These are phyloP conservation scores for Cataglyphis rosenhaueri DNA, from an alignment of 2,888 invertebrate species.

Conservation along the genomic window DNA sequence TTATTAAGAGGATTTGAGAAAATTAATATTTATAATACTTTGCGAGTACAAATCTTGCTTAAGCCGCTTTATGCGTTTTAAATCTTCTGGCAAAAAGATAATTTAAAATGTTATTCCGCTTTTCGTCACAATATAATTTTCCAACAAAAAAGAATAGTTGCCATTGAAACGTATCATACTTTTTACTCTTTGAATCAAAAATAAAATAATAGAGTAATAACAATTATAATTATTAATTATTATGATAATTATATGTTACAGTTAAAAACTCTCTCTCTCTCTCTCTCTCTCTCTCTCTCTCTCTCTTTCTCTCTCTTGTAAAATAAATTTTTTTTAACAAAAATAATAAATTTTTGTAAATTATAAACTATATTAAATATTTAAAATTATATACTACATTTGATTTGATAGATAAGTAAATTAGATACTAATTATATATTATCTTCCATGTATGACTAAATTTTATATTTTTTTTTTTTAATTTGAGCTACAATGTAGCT, in stretches of 20 bases:
- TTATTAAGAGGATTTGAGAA: neutral
- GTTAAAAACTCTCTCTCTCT: neutral
- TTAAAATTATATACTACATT: neutral
- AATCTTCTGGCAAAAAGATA: neutral
- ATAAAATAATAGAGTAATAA: neutral
- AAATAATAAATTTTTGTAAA: neutral
- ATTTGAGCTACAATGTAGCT: too few relatives aligned
- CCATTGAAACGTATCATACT: neutral
- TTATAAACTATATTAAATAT: neutral
- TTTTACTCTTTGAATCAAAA: neutral
- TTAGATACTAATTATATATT: neutral
- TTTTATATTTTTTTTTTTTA: too few relatives aligned
- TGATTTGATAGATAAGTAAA: neutral
- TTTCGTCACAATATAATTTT: neutral
- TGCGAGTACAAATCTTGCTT: neutral
- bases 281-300: too few relatives aligned
- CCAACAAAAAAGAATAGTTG: neutral
- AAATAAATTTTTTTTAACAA: neutral
- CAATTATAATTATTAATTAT: neutral
- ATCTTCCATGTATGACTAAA: too few relatives aligned
- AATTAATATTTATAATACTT: neutral
- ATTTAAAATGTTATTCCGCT: neutral
- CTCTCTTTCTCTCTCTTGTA: neutral
- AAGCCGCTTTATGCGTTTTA: neutral
- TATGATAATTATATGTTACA: slow-evolving; percentile 4